Percentiles rank a stretch among this genome's conserved stretches.
Conservation (phyloP, 2,113 vertebrate genomes). For the Fulmarus glacialis region DNA sequence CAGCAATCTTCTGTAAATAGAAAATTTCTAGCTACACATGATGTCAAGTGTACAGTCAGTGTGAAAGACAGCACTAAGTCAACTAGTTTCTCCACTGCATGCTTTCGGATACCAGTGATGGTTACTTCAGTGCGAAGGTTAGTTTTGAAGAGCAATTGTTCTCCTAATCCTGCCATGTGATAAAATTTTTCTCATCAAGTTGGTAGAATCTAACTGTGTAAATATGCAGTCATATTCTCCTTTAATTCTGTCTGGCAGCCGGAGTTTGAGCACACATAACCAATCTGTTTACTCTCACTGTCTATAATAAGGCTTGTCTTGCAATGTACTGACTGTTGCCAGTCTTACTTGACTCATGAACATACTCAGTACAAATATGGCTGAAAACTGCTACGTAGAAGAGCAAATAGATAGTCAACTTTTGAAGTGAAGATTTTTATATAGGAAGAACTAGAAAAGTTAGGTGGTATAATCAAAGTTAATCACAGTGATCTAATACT, state of each 20-base stretch:
- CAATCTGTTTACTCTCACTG: neutral
- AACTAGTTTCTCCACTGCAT: neutral
- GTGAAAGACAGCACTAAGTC: neutral
- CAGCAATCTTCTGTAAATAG: neutral
- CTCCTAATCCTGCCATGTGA: neutral
- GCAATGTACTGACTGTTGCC: neutral
- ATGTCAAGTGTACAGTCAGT: neutral
- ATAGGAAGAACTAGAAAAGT: neutral
- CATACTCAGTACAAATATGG: neutral
- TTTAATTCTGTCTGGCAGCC: neutral
- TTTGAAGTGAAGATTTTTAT: neutral
- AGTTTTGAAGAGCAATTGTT: conserved; percentile 2
- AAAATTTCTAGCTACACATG: neutral
- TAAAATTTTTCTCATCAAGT: neutral
- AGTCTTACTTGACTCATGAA: neutral
- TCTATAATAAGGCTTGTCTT: neutral
- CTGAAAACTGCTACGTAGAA: neutral
- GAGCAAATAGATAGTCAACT: neutral
- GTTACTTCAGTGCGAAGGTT: neutral
- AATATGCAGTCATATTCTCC: neutral
- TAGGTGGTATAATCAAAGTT: neutral
- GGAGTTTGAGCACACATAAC: neutral
- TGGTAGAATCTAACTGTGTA: neutral
- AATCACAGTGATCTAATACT: neutral
- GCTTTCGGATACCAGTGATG: neutral